A percentile compares a stretch with the other conserved stretches of the same genome.
Conservation (phyloP, 2,888 invertebrate species). For the Acronicta leporina region DNA sequence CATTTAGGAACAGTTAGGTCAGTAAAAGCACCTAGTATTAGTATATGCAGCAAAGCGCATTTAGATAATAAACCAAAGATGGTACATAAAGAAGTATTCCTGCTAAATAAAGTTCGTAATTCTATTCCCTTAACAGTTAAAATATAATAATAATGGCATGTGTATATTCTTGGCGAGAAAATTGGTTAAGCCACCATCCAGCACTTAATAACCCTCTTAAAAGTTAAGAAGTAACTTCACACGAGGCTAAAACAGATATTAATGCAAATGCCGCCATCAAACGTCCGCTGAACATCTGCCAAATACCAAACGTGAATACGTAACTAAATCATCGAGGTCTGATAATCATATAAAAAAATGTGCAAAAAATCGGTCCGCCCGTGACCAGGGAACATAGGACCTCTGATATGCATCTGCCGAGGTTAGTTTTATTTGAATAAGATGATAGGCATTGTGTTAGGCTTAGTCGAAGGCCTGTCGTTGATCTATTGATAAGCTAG, state of each 20-base stretch:
- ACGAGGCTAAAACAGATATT: slow-evolving; percentile 37
- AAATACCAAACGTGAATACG: slow-evolving; percentile 56
- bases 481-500: background rate
- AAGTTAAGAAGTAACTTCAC: slow-evolving; percentile 30
- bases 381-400: slow-evolving; percentile 39
- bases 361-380: slow-evolving; percentile 45
- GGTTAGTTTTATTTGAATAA: slow-evolving; percentile 22
- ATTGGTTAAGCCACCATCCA: slow-evolving; percentile 14
- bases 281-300: slow-evolving; percentile 60
- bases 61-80: background rate
- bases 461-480: slow-evolving; percentile 1
- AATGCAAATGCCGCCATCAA: slow-evolving; percentile 51
- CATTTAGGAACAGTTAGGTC: background rate
- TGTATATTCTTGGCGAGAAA: slow-evolving; percentile 5
- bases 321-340: slow-evolving; percentile 52
- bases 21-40: background rate
- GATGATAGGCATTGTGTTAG: background rate
- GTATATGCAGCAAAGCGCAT: background rate
- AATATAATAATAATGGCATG: background rate
- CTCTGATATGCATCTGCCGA: slow-evolving; percentile 38
- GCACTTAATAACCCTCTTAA: slow-evolving; percentile 20
- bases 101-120: background rate
- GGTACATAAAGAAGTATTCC: background rate
- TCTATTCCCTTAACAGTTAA: too few species aligned
- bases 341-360: slow-evolving; percentile 52